Conservation (phyloP, 53 echinoderm and acorn worm genomes). For the Patiria pectinifera region DNA sequence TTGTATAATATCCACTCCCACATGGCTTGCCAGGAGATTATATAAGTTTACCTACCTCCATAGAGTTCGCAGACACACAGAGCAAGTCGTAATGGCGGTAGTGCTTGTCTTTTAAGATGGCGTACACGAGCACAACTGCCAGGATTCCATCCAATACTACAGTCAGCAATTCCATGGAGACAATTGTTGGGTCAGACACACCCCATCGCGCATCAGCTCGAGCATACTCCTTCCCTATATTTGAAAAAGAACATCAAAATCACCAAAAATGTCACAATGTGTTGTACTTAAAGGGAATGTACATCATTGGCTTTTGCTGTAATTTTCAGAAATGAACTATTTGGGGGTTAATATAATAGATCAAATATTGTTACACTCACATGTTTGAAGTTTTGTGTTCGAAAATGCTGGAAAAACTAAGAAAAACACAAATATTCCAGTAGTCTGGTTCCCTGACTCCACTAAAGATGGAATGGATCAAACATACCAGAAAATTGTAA, state of each 20-base stretch:
- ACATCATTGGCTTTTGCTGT: no score
- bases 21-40: background rate
- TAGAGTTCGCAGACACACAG: constrained; percentile 67
- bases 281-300: no score
- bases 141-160: constrained; percentile 40
- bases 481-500: no score
- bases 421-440: no score
- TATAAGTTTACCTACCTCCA: constrained; percentile 37
- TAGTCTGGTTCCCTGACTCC: no score
- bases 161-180: constrained; percentile 58
- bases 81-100: constrained; percentile 52
- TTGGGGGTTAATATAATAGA: no score
- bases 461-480: no score
- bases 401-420: no score
- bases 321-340: no score
- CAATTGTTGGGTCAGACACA: constrained; percentile 41
- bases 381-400: no score
- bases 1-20: background rate
- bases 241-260: background rate
- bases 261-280: no score
- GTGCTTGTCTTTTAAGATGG: constrained; percentile 41
- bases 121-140: constrained; percentile 40
- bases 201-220: constrained; percentile 62
- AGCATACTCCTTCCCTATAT: constrained; percentile 61
- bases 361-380: no score